These are phyloP conservation scores for Lepidurus packardi DNA, from an alignment of 1,140 invertebrate species.

Conservation along the genomic window DNA sequence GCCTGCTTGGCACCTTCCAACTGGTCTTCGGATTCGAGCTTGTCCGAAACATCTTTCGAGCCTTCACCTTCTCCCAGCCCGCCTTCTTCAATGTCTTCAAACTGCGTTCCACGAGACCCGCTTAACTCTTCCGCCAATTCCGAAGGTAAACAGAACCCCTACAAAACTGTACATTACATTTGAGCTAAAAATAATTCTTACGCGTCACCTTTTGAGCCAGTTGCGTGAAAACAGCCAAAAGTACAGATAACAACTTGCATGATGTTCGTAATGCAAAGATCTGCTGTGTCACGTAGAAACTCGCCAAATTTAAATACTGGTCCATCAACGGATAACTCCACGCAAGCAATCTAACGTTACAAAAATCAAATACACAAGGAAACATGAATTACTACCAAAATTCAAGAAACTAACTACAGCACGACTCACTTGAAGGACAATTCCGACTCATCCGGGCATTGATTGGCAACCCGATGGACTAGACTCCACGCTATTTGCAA, in stretches of 20 bases:
- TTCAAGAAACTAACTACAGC: background rate
- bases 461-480: background rate
- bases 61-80: conserved; percentile 91
- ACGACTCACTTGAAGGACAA: background rate
- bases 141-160: conserved; percentile 87
- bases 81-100: conserved; percentile 55
- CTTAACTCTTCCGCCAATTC: conserved; percentile 59
- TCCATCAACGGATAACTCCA: conserved; percentile 62
- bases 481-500: background rate
- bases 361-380: background rate
- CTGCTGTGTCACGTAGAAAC: conserved; percentile 71
- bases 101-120: conserved; percentile 43
- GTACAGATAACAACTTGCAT: conserved; percentile 74
- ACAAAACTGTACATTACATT: conserved; percentile 34
- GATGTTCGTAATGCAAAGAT: conserved; percentile 66
- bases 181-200: conserved; percentile 34
- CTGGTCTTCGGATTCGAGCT: conserved; percentile 90
- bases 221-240: conserved; percentile 78
- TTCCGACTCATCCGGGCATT: background rate
- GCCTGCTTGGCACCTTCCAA: conserved; percentile 77
- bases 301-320: conserved; percentile 64
- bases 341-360: conserved; percentile 26
- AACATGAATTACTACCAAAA: background rate
- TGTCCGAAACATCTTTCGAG: conserved; percentile 88
- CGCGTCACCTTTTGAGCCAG: conserved; percentile 64